phyloP scores from a whole-genome alignment of 1,140 invertebrate species.

The Brachionus calyciflorus region DNA sequence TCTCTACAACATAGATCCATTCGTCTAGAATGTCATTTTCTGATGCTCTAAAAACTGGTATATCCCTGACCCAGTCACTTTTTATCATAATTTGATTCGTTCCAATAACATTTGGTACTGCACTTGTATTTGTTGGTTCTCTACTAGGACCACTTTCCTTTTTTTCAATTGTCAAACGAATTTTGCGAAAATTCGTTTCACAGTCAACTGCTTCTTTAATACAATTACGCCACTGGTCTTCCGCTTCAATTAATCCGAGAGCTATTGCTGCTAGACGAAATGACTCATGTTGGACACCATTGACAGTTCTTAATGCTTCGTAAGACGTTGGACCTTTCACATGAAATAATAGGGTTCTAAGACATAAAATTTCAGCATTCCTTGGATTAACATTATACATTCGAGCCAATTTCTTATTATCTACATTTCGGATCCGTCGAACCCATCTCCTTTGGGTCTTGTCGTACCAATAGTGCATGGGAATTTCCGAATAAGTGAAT shows the following conservation, averaged over 20 bases:
- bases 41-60: no score
- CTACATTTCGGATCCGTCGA: background rate
- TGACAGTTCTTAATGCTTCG: background rate
- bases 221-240: conserved; percentile 22
- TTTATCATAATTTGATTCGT: no score
- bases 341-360: background rate
- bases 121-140: no score
- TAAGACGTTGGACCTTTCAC: background rate
- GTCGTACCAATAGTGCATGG: background rate
- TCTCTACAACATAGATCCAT: no score
- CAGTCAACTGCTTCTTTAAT: background rate
- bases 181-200: background rate
- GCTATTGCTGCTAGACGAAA: background rate
- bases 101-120: no score
- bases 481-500: background rate
- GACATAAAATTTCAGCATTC: background rate
- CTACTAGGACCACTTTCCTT: no score
- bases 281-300: background rate
- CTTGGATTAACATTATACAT: background rate
- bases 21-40: no score
- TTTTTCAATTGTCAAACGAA: no score
- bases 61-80: no score
- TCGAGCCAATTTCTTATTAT: background rate
- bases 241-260: background rate
- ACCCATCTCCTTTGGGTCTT: background rate